Evolutionary conservation across 2,888 invertebrate genomes (phyloP), one percentile per base, ranked within the genome.

Genomic region (Megastigmus dorsalis): DNA sequence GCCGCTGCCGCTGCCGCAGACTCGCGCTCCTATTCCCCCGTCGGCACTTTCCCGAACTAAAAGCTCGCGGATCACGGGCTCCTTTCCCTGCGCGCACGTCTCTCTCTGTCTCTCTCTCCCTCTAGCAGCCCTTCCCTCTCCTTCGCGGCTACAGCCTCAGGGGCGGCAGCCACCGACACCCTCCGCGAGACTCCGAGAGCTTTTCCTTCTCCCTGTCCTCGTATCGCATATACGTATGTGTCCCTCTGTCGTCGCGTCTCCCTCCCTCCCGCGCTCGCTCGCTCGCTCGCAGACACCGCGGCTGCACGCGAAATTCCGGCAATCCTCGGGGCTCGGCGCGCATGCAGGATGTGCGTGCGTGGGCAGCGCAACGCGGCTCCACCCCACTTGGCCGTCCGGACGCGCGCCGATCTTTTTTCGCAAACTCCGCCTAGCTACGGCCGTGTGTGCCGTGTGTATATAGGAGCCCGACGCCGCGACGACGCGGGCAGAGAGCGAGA

Each of bases 381-480:
- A 65, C 70, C 75, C 70, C 54, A 62, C n/a, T n/a, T n/a, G n/a
- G n/a, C n/a, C 55, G 63, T n/a, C 41, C 45, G 33, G 71, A 60
- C 68, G 60, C 74, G 45, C 74, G n/a, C n/a, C n/a, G 41, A 75
- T 45, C 43, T 48, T 81, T 82, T 82, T 83, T 74, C 77, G 54
- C 80, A 77, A n/a, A 85, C 85, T 82, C 85, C 85, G 85, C 85
- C 85, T 85, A 82, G 81, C 38, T 20, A n/a, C n/a, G 41, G 30
- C 43, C n/a, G 45, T 26, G 38, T n/a, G n/a, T n/a, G n/a, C n/a
- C n/a, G n/a, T n/a, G n/a, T n/a, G n/a, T n/a, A n/a, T n/a, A n/a
- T n/a, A n/a, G 43, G 10, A 15, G 26, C n/a, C 52, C 9, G 43
- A 20, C 52, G 69, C n/a, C n/a, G 10, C 33, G 48, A 30, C 36